phyloP scores from a whole-genome alignment of 2,888 invertebrate genomes.

The Cataglyphis cursor region DNA sequence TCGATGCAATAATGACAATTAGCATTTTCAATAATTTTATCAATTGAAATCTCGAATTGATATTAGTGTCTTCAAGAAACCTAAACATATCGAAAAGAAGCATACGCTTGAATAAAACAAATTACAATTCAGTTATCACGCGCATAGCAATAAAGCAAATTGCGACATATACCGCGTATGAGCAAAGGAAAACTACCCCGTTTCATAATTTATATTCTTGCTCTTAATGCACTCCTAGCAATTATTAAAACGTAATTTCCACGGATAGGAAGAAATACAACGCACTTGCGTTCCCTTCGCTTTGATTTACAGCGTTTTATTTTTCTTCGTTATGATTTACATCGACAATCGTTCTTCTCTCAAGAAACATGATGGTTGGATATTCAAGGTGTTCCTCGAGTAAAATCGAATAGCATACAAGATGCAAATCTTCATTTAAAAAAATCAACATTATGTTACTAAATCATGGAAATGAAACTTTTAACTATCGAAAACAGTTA shows the following conservation, averaged over 20 bases:
- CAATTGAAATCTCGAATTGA: conserved; percentile 31
- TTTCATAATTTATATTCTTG: conserved; percentile 66
- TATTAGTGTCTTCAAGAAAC: conserved; percentile 55
- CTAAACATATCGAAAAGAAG: conserved; percentile 41
- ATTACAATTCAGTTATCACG: conserved; percentile 63
- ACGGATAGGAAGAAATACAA: conserved; percentile 66
- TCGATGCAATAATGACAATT: too few species aligned
- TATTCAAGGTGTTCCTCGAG: conserved; percentile 11
- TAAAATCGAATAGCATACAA: conserved; percentile 18
- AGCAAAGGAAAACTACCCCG: conserved; percentile 30
- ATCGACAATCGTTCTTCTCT: conserved; percentile 40
- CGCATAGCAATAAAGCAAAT: conserved; percentile 67
- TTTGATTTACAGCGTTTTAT: conserved; percentile 50
- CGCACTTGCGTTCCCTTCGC: conserved; percentile 48
- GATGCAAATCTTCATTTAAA: too few species aligned
- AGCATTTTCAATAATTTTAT: too few species aligned
- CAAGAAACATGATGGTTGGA: background rate
- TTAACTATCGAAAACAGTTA: background rate
- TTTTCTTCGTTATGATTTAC: conserved; percentile 62
- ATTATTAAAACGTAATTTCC: conserved; percentile 75
- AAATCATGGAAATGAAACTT: background rate
- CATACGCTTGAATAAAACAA: conserved; percentile 70
- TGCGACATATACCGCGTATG: conserved; percentile 59
- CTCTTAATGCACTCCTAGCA: conserved; percentile 67
- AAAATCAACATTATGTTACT: background rate